phyloP scores from a whole-genome alignment of 1,140 invertebrate genomes.

The Andricus grossulariae region DNA sequence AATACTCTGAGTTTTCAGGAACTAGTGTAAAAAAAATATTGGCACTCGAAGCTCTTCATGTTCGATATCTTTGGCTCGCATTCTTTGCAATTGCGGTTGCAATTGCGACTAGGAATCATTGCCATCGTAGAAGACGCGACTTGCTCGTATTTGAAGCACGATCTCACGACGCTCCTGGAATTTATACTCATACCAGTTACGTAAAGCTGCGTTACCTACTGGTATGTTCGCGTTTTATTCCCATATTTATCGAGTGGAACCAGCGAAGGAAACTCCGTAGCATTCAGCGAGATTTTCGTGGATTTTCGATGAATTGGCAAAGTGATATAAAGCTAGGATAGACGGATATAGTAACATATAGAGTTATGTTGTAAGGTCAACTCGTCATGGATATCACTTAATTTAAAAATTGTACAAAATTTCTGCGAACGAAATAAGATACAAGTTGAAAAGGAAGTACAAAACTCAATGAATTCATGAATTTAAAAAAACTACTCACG shows the following conservation, averaged over 20 bases:
- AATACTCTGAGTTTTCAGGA: neutral
- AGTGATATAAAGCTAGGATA: no score
- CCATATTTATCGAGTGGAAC: constrained; percentile 43
- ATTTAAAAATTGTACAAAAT: no score
- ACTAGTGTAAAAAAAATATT: constrained; percentile 12
- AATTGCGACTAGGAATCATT: constrained; percentile 22
- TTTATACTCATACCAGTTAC: constrained; percentile 48
- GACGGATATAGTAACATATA: no score
- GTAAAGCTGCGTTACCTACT: constrained; percentile 35
- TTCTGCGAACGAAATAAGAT: no score
- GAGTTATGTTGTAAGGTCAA: no score
- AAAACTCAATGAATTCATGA: no score
- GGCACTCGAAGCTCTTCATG: constrained; percentile 26
- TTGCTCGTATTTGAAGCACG: constrained; percentile 58
- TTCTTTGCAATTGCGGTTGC: constrained; percentile 21
- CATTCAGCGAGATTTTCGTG: neutral
- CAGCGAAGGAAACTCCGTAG: constrained; percentile 33
- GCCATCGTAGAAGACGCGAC: constrained; percentile 15
- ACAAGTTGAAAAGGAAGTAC: no score
- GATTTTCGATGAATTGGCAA: neutral
- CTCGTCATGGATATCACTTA: no score
- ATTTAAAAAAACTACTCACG: no score
- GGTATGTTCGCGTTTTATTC: constrained; percentile 32
- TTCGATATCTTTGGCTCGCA: constrained; percentile 27
- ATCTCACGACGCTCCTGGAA: constrained; percentile 53